phyloP scores from a whole-genome alignment of 2,797 vertebrate species.

The Rhincodon typus region DNA sequence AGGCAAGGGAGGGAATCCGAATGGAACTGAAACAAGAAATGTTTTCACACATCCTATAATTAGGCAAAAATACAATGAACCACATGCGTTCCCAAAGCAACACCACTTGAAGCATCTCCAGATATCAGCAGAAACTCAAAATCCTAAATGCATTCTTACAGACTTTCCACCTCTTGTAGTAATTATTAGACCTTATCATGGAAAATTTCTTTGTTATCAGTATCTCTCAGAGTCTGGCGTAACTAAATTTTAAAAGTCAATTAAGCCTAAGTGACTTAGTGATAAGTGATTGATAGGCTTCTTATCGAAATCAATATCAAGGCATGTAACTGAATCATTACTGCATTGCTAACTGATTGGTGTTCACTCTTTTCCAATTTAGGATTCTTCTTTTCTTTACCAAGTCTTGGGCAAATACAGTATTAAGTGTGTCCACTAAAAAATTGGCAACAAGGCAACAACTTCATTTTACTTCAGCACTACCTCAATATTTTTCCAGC shows the following conservation, averaged over 20 bases:
- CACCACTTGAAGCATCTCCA: not conserved
- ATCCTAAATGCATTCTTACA: not conserved
- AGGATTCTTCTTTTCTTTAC: slow-evolving; percentile 3
- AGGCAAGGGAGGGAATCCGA: not conserved
- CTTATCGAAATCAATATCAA: not conserved
- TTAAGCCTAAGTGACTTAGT: not conserved
- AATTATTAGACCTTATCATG: not conserved
- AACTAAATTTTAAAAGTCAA: not conserved
- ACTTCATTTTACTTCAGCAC: not conserved
- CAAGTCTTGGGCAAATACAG: slow-evolving; percentile 5
- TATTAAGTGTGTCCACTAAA: not conserved
- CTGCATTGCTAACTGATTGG: not conserved
- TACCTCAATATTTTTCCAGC: not conserved
- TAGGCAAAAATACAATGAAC: not conserved
- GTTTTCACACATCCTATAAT: not conserved
- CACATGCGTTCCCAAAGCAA: not conserved
- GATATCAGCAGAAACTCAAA: not conserved
- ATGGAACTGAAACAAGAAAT: not conserved
- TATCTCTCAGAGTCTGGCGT: not conserved
- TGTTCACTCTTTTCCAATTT: not conserved
- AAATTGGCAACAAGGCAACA: not conserved
- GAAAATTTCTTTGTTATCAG: not conserved
- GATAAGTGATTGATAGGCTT: not conserved
- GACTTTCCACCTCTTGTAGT: not conserved
- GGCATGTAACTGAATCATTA: not conserved